Conservation (phyloP, 2,113 vertebrate genomes). For the Barnardius zonarius region DNA sequence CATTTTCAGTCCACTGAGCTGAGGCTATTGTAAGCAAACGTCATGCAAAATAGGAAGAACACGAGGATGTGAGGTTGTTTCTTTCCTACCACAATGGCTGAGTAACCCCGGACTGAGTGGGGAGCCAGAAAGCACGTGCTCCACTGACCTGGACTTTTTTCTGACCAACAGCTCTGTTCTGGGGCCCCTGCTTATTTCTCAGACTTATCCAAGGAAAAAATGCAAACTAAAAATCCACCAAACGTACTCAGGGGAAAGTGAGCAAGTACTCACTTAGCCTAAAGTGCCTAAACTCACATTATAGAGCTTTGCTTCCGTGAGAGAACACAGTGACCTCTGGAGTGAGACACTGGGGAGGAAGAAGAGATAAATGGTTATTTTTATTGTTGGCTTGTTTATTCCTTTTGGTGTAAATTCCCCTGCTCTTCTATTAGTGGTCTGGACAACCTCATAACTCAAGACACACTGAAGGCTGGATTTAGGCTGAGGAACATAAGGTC, state of each 20-base stretch:
- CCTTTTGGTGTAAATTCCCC: slow-evolving; percentile 53
- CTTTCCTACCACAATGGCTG: neutral
- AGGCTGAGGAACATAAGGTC: neutral
- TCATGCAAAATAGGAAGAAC: neutral
- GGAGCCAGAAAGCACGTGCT: neutral
- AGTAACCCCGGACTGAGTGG: accelerated
- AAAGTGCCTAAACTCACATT: neutral
- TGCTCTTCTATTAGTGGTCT: slow-evolving; percentile 45
- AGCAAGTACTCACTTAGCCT: neutral
- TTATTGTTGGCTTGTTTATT: slow-evolving; percentile 66
- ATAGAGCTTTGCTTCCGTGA: neutral
- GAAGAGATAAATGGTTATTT: slow-evolving; percentile 62
- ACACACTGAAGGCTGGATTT: slow-evolving; percentile 46
- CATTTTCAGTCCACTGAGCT: neutral
- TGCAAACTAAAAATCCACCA: neutral
- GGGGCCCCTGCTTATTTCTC: neutral
- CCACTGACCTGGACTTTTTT: neutral
- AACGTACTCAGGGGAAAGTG: neutral
- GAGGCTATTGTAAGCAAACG: neutral
- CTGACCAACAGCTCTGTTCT: neutral
- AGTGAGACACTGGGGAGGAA: slow-evolving; percentile 26
- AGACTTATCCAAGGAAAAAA: neutral
- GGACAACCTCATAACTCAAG: slow-evolving; percentile 63
- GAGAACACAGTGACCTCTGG: slow-evolving; percentile 47
- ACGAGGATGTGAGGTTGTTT: neutral